phyloP scores from a whole-genome alignment of 2,888 invertebrate genomes.

The Ennomos fuscantarius region DNA sequence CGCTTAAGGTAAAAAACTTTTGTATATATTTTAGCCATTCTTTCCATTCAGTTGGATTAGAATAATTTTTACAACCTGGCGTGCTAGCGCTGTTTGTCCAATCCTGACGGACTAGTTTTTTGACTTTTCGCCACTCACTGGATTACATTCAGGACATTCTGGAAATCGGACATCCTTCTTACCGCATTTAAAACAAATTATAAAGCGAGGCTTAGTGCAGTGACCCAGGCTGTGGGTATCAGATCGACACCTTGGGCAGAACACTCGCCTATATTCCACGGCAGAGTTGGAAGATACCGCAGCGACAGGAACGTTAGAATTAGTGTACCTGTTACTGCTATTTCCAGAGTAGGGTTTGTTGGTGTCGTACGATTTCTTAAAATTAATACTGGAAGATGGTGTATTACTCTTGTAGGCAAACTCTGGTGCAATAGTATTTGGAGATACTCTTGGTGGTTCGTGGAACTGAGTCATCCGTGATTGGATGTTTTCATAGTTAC shows the following conservation, averaged over 20 bases:
- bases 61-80: neutral
- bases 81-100: neutral
- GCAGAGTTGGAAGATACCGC: too few relatives aligned
- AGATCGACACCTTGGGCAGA: neutral
- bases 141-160: neutral
- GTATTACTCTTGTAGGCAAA: neutral
- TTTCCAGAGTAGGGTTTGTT: neutral
- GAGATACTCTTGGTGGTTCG: neutral
- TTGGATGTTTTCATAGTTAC: neutral
- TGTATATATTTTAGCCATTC: neutral
- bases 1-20: neutral
- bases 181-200: neutral
- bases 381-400: too few relatives aligned
- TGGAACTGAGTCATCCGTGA: neutral
- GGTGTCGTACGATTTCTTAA: neutral
- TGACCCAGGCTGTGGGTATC: neutral
- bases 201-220: neutral
- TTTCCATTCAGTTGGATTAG: neutral
- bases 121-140: neutral
- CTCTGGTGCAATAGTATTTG: neutral
- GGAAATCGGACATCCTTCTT: neutral
- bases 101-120: neutral
- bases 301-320: neutral
- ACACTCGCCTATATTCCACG: neutral
- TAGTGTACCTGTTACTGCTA: neutral